Base-by-base conservation (phyloP, 2,888 invertebrate genomes). In the Beris morrisii region DNA sequence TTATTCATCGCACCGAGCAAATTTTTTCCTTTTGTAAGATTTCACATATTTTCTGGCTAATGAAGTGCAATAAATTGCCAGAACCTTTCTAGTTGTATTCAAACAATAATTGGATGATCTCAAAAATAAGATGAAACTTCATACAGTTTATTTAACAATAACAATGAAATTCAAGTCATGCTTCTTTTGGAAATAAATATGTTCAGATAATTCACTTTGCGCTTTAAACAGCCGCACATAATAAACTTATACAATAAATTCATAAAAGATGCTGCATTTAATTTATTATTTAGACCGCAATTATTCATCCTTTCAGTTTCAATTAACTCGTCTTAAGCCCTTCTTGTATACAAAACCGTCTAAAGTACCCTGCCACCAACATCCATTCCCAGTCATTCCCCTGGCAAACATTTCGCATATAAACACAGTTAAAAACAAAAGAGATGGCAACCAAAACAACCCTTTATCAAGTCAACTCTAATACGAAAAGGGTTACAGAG, bases 241-340 rank as follows among this genome's bases (percentile, higher is more conserved):
- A 61, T 61, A 61, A 61, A 61, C 32, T 22, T 5, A 48, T 54
- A 54, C 54, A 68, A 66, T 63, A 59, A 68, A 65, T 65, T 66
- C 68, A 63, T 63, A 66, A 66, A 69, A 69, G 66, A 67, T 65
- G 69, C 67, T 69, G 69, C 65, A 66, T 61, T 69, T 70, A 70
- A 70, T 70, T 70, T 70, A 70, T 68, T 68, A 65, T 68, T 71
- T 70, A 69, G 69, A 69, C 72, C 71, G 69, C 71, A 71, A 73
- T 73, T 73, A 72, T 73, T 72, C 71, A 73, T 73, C 71, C 71
- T 73, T 73, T 73, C 73, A 72, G 70, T 73, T 73, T 73, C 72
- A 73, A 73, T 73, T 73, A 73, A 72, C 70, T 71, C 67, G 70
- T 71, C 67, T 71, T 70, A 67, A 65, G 56, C 13, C 45, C 52